A percentile compares a stretch with the other conserved stretches of the same genome.
Conservation (phyloP, 2,113 vertebrate species). For the Labeo catla region DNA sequence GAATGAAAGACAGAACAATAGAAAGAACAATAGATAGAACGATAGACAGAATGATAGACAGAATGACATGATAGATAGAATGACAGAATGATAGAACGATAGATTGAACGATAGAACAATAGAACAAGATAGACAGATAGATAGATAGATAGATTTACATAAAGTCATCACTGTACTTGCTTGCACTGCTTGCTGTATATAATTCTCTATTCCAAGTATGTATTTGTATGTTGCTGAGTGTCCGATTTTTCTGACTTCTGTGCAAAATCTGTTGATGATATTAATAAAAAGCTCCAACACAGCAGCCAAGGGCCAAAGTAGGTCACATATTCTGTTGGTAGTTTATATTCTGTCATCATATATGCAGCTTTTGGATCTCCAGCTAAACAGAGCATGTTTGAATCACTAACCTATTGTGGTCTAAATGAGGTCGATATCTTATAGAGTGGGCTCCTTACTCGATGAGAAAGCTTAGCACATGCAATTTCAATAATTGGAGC, state of each 20-base stretch:
- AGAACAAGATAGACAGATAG: not conserved
- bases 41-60: not conserved
- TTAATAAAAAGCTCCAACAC: constrained; percentile 19
- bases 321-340: constrained; percentile 12
- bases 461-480: not conserved
- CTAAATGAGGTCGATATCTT: constrained; percentile 10
- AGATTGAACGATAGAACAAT: not conserved
- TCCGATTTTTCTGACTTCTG: constrained; percentile 18
- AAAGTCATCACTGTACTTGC: not conserved
- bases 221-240: constrained; percentile 9
- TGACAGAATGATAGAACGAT: not conserved
- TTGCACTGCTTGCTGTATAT: not conserved
- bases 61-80: not conserved
- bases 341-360: constrained; percentile 31
- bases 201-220: not conserved
- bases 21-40: not conserved
- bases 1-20: not conserved
- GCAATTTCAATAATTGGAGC: constrained; percentile 29
- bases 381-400: constrained; percentile 26
- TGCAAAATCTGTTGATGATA: constrained; percentile 46
- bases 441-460: not conserved
- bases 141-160: not conserved
- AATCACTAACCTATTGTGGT: constrained; percentile 3
- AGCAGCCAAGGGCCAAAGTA: constrained; percentile 32
- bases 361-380: constrained; percentile 17